These are phyloP conservation scores for Lepus townsendii DNA, from an alignment of 2,797 vertebrate genomes.

Conservation along the genomic window DNA sequence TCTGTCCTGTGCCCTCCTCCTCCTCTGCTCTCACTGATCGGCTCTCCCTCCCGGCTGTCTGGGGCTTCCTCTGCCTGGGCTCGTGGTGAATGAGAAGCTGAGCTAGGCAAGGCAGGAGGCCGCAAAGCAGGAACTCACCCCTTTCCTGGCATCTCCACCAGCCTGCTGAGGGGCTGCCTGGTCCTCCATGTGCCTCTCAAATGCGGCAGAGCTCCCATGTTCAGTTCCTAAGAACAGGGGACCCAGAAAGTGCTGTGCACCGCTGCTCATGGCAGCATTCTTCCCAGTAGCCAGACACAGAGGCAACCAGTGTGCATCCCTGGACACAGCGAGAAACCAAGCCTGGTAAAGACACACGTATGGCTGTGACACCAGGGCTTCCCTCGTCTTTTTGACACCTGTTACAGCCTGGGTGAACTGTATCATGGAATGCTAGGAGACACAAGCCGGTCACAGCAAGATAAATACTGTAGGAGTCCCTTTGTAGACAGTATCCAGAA, in stretches of 20 bases:
- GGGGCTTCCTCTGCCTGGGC: background rate
- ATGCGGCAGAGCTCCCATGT: background rate
- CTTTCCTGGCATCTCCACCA: background rate
- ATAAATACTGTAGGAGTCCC: background rate
- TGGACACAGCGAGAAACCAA: too few relatives aligned
- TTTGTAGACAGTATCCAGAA: background rate
- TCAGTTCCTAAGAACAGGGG: background rate
- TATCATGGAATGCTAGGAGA: background rate
- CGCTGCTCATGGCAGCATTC: background rate
- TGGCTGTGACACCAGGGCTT: background rate
- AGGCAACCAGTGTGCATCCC: background rate
- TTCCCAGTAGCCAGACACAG: background rate
- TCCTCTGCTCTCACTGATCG: background rate
- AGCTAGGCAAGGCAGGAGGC: background rate
- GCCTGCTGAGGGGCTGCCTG: background rate
- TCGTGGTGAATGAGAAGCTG: background rate
- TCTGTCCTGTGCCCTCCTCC: background rate
- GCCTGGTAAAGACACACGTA: too few relatives aligned
- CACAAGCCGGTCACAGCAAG: background rate
- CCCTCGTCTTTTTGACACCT: background rate
- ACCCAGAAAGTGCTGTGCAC: background rate
- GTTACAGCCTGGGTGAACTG: background rate
- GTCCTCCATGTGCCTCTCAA: background rate
- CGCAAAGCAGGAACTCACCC: background rate
- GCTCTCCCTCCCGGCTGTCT: background rate